These are phyloP conservation scores for Spongilla lacustris DNA, from an alignment of 37 sponge, comb jelly and placozoan genomes.

Conservation along the genomic window DNA sequence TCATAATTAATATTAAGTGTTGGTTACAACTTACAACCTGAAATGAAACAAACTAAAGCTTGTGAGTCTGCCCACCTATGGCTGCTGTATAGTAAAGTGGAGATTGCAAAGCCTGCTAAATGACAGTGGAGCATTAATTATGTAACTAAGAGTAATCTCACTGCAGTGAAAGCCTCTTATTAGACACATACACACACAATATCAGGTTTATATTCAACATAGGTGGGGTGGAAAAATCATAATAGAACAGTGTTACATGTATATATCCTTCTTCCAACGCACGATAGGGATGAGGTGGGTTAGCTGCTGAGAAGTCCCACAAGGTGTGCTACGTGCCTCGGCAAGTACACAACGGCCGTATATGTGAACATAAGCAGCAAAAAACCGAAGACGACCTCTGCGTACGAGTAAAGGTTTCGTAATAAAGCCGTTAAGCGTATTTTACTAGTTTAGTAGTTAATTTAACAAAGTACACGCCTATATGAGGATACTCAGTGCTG, in stretches of 20 bases:
- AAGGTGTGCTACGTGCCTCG: conserved; percentile 32
- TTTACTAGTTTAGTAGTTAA: too few relatives aligned
- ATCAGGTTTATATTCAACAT: too few relatives aligned
- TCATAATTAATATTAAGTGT: too few relatives aligned
- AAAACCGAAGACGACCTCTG: conserved; percentile 36
- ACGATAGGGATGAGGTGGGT: not conserved
- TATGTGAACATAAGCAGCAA: conserved; percentile 58
- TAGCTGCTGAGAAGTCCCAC: conserved; percentile 10
- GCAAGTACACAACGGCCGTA: conserved; percentile 53
- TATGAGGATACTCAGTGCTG: conserved; percentile 43
- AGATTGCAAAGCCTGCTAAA: too few relatives aligned
- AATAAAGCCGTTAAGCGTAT: not conserved
- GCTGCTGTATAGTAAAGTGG: too few relatives aligned
- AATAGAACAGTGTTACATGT: not conserved
- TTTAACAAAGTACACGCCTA: not conserved
- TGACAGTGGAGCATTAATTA: too few relatives aligned
- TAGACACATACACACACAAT: too few relatives aligned
- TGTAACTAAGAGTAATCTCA: too few relatives aligned
- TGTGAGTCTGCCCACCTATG: not conserved
- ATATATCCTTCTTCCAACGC: not conserved
- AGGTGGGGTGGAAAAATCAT: too few relatives aligned
- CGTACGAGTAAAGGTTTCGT: not conserved
- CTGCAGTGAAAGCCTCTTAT: too few relatives aligned
- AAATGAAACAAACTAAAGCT: too few relatives aligned
- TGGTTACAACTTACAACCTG: too few relatives aligned